Base-by-base conservation (phyloP, 2,888 invertebrate species). In the Agonopterix heracliana region DNA sequence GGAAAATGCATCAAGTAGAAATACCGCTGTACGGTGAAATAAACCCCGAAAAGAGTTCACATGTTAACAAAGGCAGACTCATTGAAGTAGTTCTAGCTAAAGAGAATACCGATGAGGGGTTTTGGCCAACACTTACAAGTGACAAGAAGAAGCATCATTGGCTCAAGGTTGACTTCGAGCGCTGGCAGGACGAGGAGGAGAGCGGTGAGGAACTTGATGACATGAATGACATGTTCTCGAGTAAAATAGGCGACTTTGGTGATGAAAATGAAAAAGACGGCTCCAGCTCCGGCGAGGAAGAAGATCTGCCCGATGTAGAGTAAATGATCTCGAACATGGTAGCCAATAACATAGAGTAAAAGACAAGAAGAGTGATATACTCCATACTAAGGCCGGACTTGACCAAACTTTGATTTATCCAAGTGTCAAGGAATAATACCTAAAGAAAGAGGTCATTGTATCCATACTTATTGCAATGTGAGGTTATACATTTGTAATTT, bases 131-230 rank as follows among this genome's bases (percentile, higher is more conserved):
- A 54, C 89, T 98, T 55, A 94, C 96, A 44, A 94, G 94, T 77
- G 95, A 95, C 63, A 94, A 93, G 65, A 93, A 93, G 77, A 98
- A 98, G 88, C 93, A 93, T 68, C 97, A 98, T 78, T 98, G 98
- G 96, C 90, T 99, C 57, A 98, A 98, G 89, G 95, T 97, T 60
- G 98, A 99, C 77, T 99, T 99, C 78, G 94, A 96, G 74, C 97
- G 97, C 83, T 99, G 98, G 98, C 94, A 94, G 78, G 98, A 98
- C 88, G 98, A 98, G 83, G 96, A 96, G 68, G 98, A 98, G 52
- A 95, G 95, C 52, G 96, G 94, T 9, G 95, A 95, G 62, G 96
- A 96, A 41, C 54, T 72, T 53, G 74, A 76, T 54, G 71, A 75
- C 34, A 71, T 72, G 69, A 76, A 75, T 61, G 80, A 83, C 49